These are phyloP conservation scores for Onychomys torridus DNA, from an alignment of 2,797 vertebrate genomes.

Conservation along the genomic window DNA sequence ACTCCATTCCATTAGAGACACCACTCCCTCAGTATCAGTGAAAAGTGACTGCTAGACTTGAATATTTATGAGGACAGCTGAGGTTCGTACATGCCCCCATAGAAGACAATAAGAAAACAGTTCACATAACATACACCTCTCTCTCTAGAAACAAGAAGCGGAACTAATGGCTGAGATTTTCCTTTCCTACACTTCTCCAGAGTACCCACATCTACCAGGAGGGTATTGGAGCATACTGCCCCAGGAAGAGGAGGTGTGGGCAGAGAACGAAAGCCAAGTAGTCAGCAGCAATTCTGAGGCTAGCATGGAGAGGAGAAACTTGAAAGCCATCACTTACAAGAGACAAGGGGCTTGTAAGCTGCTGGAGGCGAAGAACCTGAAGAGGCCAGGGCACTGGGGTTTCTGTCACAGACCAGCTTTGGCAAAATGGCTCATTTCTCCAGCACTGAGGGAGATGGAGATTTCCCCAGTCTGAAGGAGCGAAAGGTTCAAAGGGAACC, in stretches of 20 bases:
- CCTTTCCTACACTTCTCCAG: neutral
- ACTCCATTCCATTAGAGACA: conserved; percentile 39
- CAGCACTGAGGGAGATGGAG: neutral
- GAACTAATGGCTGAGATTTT: neutral
- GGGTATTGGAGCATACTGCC: neutral
- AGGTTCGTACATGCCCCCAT: neutral
- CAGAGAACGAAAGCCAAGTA: neutral
- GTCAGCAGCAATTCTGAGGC: conserved; percentile 2
- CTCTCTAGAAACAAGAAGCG: conserved; percentile 9
- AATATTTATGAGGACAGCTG: neutral
- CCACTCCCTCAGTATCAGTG: neutral
- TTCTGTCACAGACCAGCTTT: neutral
- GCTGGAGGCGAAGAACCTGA: neutral
- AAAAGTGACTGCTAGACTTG: conserved; percentile 5
- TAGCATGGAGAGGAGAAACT: neutral
- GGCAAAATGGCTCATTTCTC: neutral
- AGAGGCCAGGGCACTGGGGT: neutral
- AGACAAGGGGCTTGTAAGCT: neutral
- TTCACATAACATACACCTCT: neutral
- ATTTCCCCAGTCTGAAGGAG: neutral
- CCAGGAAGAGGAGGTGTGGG: neutral
- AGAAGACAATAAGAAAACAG: neutral
- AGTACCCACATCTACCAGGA: neutral
- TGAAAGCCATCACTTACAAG: neutral
- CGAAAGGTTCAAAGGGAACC: neutral